Base-by-base conservation (phyloP, 2,797 vertebrate genomes). In the Pampus argenteus region DNA sequence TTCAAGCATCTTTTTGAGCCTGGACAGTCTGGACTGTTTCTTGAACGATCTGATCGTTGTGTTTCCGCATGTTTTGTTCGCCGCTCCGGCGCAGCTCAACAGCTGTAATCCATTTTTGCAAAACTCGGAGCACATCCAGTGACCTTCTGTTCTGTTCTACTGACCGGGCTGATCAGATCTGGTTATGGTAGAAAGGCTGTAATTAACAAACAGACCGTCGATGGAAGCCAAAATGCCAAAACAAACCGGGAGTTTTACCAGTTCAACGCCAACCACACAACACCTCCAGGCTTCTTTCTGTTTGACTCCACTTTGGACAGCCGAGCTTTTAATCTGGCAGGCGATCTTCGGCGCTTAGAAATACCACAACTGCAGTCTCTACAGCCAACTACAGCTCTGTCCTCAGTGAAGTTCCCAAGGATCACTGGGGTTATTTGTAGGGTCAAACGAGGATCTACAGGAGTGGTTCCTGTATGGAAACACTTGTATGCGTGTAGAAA, bases 121-220 rank as follows among this genome's bases (percentile, higher is more conserved):
- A 72, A 72, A 25, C 50, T 58, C 14, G 0, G 38, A 56, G 17
- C 50, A 22, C 40, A 22, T 61, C 36, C 31, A 47, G 48, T 31
- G 29, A 75, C 60, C 74, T 29, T 22, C n/a, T n/a, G n/a, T n/a
- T n/a, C n/a, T n/a, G 50, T 48, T 67, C 48, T 31, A 51, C 13
- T 71, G 72, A 76, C 71, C 51, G 28, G 44, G 8, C 34, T 66
- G 11, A 28, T 44, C 25, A 65, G 69, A 79, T 69, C 60, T 60
- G 11, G 22, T 44, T 66, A 22, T 47, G 3, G 1, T 64, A 54
- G 49, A 9, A 28, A 49, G 0, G 57, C 48, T 70, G 25, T 74
- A 76, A 76, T 81, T 74, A 69, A 74, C 58, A 58, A 64, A 23
- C 48, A 66, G 60, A 38, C 40, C 18, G 5, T 25, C 50, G 63